Conservation (phyloP, 2,797 vertebrate genomes). For the Atherinosoma microstoma region DNA sequence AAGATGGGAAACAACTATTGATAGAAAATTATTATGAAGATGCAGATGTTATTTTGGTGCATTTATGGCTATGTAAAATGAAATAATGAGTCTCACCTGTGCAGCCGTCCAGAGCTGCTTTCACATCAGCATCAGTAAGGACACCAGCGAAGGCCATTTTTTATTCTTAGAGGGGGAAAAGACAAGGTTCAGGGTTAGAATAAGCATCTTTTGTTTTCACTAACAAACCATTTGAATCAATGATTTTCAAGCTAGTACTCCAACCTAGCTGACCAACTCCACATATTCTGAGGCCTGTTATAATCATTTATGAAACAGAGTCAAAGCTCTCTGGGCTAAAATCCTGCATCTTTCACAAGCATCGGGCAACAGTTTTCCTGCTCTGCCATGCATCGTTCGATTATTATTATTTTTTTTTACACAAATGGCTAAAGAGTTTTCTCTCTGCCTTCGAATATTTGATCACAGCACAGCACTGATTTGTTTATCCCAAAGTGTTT, state of each 20-base stretch:
- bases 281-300: not conserved
- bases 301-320: not conserved
- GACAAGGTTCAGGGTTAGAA: constrained; percentile 29
- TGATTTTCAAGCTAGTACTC: not conserved
- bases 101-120: constrained; percentile 83
- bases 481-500: constrained; percentile 29
- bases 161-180: constrained; percentile 56
- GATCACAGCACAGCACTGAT: constrained; percentile 19
- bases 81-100: constrained; percentile 78
- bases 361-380: not conserved
- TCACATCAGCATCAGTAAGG: constrained; percentile 84
- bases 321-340: not conserved
- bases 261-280: not conserved
- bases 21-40: not conserved
- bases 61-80: not conserved
- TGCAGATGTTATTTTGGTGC: not conserved
- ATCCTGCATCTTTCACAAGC: not conserved
- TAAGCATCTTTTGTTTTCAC: constrained; percentile 6
- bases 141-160: constrained; percentile 86
- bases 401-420: not conserved
- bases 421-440: constrained; percentile 10
- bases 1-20: not conserved
- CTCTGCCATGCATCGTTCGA: constrained; percentile 5
- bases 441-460: constrained; percentile 22
- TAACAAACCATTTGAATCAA: not conserved